Base-by-base conservation (phyloP, 2,888 invertebrate genomes). In the Torymus auratus region DNA sequence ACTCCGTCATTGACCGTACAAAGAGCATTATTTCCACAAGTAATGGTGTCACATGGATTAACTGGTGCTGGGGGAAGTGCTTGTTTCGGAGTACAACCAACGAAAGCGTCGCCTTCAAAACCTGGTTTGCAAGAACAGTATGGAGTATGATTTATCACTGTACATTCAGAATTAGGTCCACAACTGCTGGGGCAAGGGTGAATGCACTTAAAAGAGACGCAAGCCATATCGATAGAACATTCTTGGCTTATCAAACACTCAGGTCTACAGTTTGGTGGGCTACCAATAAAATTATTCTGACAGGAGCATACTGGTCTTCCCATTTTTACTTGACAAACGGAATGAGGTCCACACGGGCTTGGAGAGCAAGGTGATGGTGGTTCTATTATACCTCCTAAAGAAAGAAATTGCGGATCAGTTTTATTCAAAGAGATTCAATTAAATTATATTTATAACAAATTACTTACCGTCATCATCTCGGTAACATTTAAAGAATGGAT, bases 221-320 rank as follows among this genome's bases (percentile, higher is more conserved):
- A 97, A 13, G 96, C 96, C 91, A 94, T 94, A 89, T 96, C 93
- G 82, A 94, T 92, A 20, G 95, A 93, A 90, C 97, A 97, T 91
- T 97, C 96, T 88, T 95, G 95, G 88, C 94, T 96, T 74, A 96
- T 94, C 7, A 96, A 93, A 91, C 97, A 97, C 91, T 97, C 96
- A 58, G 96, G 96, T 86, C 95, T 93, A 88, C 96, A 96, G 88
- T 94, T 95, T 11, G 96, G 96, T 61, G 96, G 96, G 85, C 94
- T 95, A 73, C 96, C 96, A 76, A 95, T 94, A 88, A 96, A 96
- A 86, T 95, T 95, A 55, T 94, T 94, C 68, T 94, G 93, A 88
- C 96, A 97, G 0, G 96, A 96, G 89, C 97, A 96, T 41, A 96
- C 95, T 50, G 96, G 95, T 86, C 95, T 93, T 82, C 94, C 93